Evolutionary conservation across 2,113 vertebrate species (phyloP).

Genomic region (Eulemur rufifrons): DNA sequence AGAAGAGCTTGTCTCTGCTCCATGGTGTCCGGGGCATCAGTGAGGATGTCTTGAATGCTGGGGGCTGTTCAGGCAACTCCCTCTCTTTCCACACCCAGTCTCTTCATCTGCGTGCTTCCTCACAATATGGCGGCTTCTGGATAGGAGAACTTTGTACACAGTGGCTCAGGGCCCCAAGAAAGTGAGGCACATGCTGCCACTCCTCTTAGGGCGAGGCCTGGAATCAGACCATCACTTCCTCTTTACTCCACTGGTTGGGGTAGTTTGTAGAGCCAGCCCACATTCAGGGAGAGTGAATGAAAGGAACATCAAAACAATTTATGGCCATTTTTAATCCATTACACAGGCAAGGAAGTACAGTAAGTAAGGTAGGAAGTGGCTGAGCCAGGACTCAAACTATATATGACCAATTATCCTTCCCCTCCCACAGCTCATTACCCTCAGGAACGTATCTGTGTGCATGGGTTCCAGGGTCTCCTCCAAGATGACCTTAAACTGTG

Average conservation of each 20-base stretch:
- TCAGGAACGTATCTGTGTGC: rapidly evolving
- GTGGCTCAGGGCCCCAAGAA: not conserved
- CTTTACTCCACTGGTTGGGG: not conserved
- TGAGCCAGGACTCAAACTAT: not conserved
- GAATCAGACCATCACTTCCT: not conserved
- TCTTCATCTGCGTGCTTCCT: not conserved
- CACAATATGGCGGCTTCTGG: not conserved
- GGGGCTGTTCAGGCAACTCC: not conserved
- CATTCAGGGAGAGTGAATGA: no score
- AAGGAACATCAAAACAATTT: not conserved
- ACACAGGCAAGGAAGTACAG: not conserved
- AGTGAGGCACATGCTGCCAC: not conserved
- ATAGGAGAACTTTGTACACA: not conserved
- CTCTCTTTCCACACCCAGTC: no score
- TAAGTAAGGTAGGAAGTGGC: not conserved
- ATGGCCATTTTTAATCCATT: not conserved
- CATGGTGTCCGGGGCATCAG: not conserved
- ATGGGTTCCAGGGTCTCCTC: not conserved
- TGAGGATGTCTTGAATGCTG: no score
- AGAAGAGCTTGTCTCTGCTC: not conserved
- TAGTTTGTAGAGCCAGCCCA: not conserved
- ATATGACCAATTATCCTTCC: not conserved
- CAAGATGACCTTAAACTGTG: not conserved
- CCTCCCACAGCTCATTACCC: not conserved
- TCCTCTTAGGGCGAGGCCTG: no score